Evolutionary conservation across 1,140 invertebrate genomes (phyloP), one percentile per base, ranked within the genome.

Genomic region (Drosophila repleta): DNA sequence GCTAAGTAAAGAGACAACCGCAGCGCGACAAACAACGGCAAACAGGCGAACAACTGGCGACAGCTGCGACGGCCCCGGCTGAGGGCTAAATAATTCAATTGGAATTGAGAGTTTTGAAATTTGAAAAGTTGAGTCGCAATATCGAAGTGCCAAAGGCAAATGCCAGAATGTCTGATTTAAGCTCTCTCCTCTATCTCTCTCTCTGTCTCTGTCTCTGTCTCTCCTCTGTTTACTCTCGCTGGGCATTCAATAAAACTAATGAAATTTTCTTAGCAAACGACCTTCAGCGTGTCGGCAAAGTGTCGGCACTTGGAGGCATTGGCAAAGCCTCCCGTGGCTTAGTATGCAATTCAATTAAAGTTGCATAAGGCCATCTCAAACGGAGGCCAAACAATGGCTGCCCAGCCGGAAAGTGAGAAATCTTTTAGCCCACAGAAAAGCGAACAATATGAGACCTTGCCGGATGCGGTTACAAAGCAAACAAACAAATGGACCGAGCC

Each of bases 341-440:
- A 69, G 61, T 78, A 74, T 87, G 82, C 82, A 85, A 85, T 85
- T 85, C 82, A 85, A 85, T 85, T 85, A 85, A 85, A 78, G 78
- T 85, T 85, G 82, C 82, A 85, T 85, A 87, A 87, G 82, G 74
- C 77, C 74, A 66, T 66, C 46, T 58, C 53, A 55, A 45, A 26
- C 56, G 61, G 20, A 65, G 37, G 37, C 13, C 18, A 35, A 51
- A 66, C 29, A 43, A 43, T 58, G 46, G 35, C 37, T 15, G 26
- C 45, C 15, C 3, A 4, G 13, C 29, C 21, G 52, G 37, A 41
- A 29, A 63, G 43, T 32, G 51, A 64, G 66, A 39, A 64, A 49
- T 69, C 60, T 62, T 29, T 69, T 48, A 69, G 66, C 48, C 6
- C 13, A 53, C 51, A 17, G 41, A 32, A 10, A 29, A 29, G 15